Base-by-base conservation (phyloP, 2,888 invertebrate genomes). In the Xanthia togata region DNA sequence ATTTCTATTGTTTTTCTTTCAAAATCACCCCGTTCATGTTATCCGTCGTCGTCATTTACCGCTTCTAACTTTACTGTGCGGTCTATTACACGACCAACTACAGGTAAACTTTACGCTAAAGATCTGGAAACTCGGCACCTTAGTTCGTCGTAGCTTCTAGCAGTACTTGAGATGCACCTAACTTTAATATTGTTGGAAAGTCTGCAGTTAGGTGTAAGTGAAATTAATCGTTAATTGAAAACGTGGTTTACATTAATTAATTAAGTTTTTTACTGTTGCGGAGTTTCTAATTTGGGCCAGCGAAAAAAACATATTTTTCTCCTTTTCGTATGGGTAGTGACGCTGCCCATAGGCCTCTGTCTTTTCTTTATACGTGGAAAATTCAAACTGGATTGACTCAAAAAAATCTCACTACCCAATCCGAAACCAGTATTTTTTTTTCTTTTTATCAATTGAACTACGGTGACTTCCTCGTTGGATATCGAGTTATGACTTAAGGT, bases 51-150 rank as follows among this genome's bases (percentile, higher is more conserved):
- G 14, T 55, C 79, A 70, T 69, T 77, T 60, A 83, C 38, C 44
- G 31, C 17, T 3, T 35, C 26, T 73, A 79, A 83, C n/a, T n/a
- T n/a, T n/a, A n/a, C 59, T 74, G 57, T 41, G 73, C 11, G 83
- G 83, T 82, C 79, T 82, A 83, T 83, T 83, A 82, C 84, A 79
- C 50, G 68, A 79, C 75, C 70, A 71, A 69, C 70, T 79, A 79
- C 50, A 64, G 70, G 41, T 71, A 69, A 82, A 83, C 77, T 81
- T 81, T 71, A 73, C 65, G 73, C 63, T 74, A 79, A 84, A 84
- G 77, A 83, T 84, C 77, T 81, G 60, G 64, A 77, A 77, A 84
- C 73, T 83, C 77, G 53, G 68, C 73, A 83, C 73, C 77, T 84
- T 71, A 83, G 77, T 69, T 69, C 62, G 60, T 59, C 62, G 55